Evolutionary conservation across 2,888 invertebrate genomes (phyloP).

Genomic region (Tryphoninae sp.): DNA sequence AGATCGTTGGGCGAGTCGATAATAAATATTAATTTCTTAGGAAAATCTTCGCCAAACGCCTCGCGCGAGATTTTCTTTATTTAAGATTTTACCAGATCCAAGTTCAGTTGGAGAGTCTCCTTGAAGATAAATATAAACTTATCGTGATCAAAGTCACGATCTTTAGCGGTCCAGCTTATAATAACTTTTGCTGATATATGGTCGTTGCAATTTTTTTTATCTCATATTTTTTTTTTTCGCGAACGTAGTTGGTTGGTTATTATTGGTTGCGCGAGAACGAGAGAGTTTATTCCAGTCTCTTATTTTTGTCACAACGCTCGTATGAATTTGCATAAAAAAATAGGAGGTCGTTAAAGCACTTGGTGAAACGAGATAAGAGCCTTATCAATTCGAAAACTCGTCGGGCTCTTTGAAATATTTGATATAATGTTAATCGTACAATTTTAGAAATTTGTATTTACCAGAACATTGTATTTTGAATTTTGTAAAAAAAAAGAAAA

Average conservation of each 20-base stretch:
- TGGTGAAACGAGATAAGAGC: neutral
- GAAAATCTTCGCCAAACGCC: neutral
- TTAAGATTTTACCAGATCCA: neutral
- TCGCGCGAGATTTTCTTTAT: constrained; percentile 13
- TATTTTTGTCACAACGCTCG: neutral
- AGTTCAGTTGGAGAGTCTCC: neutral
- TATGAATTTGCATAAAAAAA: neutral
- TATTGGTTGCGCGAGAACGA: neutral
- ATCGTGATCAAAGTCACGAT: constrained; percentile 24
- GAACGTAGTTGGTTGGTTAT: neutral
- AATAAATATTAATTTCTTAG: too few species aligned
- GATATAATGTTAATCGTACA: neutral
- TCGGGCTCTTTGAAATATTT: neutral
- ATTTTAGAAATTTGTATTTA: neutral
- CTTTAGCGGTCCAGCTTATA: constrained; percentile 25
- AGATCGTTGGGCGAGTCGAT: too few species aligned
- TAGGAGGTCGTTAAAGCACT: neutral
- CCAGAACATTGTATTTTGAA: neutral
- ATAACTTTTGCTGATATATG: constrained; percentile 4
- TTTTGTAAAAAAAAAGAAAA: neutral
- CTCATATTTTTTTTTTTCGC: constrained; percentile 5
- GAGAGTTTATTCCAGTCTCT: neutral
- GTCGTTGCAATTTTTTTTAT: neutral
- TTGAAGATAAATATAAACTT: constrained; percentile 36
- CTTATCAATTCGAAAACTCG: neutral